Percentiles rank a stretch among this genome's conserved stretches.
These are phyloP conservation scores for Phyllopteryx taeniolatus DNA, from an alignment of 2,113 vertebrate species.

Conservation along the genomic window DNA sequence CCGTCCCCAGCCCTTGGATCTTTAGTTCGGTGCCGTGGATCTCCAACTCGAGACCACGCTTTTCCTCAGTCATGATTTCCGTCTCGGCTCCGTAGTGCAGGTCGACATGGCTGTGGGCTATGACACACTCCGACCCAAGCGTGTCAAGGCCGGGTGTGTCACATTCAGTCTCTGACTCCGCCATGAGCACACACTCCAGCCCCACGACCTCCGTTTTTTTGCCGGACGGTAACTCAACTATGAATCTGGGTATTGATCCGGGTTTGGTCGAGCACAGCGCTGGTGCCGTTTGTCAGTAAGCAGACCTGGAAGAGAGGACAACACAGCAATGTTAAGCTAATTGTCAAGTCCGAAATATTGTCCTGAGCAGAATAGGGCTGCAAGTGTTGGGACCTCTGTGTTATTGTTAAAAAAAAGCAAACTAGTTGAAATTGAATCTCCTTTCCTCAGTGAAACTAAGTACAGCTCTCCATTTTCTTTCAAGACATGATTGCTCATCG, in stretches of 20 bases:
- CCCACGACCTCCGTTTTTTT: slow-evolving; percentile 76
- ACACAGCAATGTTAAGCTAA: neutral
- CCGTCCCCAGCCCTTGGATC: slow-evolving; percentile 69
- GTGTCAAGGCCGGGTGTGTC: slow-evolving; percentile 81
- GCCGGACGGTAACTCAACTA: slow-evolving; percentile 55
- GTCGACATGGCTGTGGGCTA: slow-evolving; percentile 80
- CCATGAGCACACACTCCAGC: slow-evolving; percentile 81
- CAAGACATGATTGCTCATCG: no score
- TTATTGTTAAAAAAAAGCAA: no score
- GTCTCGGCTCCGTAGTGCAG: slow-evolving; percentile 78
- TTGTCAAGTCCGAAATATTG: neutral
- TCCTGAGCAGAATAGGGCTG: no score
- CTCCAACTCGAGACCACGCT: slow-evolving; percentile 74
- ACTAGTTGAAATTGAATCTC: no score
- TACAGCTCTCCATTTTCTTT: no score
- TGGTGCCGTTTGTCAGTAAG: slow-evolving; percentile 19
- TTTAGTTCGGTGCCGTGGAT: slow-evolving; percentile 73
- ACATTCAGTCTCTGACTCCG: slow-evolving; percentile 82
- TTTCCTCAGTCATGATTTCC: slow-evolving; percentile 79
- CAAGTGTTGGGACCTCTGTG: no score
- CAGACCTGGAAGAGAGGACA: slow-evolving; percentile 47
- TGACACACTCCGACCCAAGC: slow-evolving; percentile 82
- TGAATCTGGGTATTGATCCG: slow-evolving; percentile 39
- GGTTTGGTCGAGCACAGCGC: slow-evolving; percentile 11
- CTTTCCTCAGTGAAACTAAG: no score